Base-by-base conservation (phyloP, 2,113 vertebrate genomes). In the Vimba vimba region DNA sequence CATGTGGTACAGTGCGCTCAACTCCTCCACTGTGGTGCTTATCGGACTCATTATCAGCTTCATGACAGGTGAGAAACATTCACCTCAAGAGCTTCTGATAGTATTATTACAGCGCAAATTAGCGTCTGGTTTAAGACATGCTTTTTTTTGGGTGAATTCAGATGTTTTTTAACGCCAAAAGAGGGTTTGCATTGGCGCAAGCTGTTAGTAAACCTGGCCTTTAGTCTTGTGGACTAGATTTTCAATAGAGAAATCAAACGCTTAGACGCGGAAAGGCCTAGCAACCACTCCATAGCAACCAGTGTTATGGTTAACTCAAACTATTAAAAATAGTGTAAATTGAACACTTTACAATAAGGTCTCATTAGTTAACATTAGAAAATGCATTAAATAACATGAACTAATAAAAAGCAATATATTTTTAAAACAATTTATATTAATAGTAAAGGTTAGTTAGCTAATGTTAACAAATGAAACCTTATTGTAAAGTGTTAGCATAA, bases 1-100 rank as follows among this genome's bases (percentile, higher is more conserved):
- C 91, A 93, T 99, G 93, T 99, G 98, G 97, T 99, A 99, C 93
- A 97, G 97, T 0, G 97, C 93, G 0, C 95, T 98, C 92, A 97
- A 94, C 92, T 98, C 97, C 87, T 92, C 93, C 85, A 95, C 94
- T 0, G 97, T 98, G 88, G 91, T 99, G 21, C 4, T 97, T 2
- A 92, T 96, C 68, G 97, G 98, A 52, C 94, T 99, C 85, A 83
- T 95, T 68, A 90, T 98, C 94, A 99, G 97, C 90, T 91, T 97
- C 60, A 89, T 98, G 82, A 97, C 97, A 0, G 97, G 97, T 98
- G 84, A 12, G 50, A 17, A 2, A 78, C 71, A 39, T 39, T 79
- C 8, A 81, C 75, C 66, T 66, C 6, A 68, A 39, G 9, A 85
- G 43, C 45, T 36, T 59, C 36, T 3, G 6, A 73, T 0, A 2